Base-by-base conservation (phyloP, 37 sponge, comb jelly and placozoan species). In the Geodia barretti region DNA sequence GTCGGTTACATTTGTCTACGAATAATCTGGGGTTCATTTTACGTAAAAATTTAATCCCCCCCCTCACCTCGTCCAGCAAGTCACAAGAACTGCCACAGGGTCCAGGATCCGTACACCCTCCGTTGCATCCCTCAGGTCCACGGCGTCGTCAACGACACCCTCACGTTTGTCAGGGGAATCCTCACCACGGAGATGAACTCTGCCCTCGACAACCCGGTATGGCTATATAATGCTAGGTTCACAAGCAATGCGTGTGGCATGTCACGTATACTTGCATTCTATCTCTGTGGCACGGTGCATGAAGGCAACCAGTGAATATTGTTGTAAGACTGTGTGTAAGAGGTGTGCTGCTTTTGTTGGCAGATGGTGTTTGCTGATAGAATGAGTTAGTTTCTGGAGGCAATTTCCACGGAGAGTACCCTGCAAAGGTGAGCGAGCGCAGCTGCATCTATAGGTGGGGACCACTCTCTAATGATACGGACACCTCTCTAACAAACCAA, bases 381-480 rank as follows among this genome's bases (percentile, higher is more conserved):
- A 39, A 72, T 35, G 90, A 86, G 71, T 81, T 89, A 54, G 85
- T 98, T 21, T 93, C 92, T 32, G 94, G 94, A 64, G 99, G 99
- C 3, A 96, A 98, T 74, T 98, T 98, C 87, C 99, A 98, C 71
- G 99, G 99, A 34, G 96, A 98, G 63, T 98, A 98, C 76, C 99
- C 99, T 29, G 99, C 99, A 26, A 98, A 98, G 89, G 95, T 94
- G 25, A 59, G 73, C 0, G 39, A 23, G 2, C 54, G 34, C n/a
- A n/a, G n/a, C n/a, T n/a, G n/a, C n/a, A n/a, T n/a, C n/a, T n/a
- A n/a, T n/a, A n/a, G n/a, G n/a, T n/a, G n/a, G n/a, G n/a, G n/a
- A n/a, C n/a, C n/a, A n/a, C n/a, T n/a, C n/a, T n/a, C n/a, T n/a
- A n/a, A n/a, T n/a, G n/a, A n/a, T n/a, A n/a, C n/a, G n/a, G n/a